Percentiles rank a stretch among this genome's conserved stretches.
phyloP scores from a whole-genome alignment of 2,888 invertebrate species.

The Latheticus oryzae region DNA sequence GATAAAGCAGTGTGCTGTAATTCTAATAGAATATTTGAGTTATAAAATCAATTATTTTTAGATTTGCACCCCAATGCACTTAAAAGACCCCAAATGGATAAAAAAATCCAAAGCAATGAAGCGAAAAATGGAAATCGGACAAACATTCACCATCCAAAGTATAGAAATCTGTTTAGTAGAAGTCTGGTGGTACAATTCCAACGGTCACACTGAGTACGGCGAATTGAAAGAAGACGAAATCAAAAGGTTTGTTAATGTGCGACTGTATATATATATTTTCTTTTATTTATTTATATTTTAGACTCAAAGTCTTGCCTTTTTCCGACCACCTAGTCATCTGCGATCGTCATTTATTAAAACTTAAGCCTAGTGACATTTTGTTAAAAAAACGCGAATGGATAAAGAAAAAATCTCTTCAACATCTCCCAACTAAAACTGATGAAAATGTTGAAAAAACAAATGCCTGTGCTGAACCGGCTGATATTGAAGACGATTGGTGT shows the following conservation, averaged over 20 bases:
- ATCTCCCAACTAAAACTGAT: constrained; percentile 55
- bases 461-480: constrained; percentile 40
- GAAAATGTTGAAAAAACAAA: constrained; percentile 48
- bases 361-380: constrained; percentile 80
- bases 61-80: constrained; percentile 68
- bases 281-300: too few relatives aligned
- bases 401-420: constrained; percentile 67
- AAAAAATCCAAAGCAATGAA: constrained; percentile 81
- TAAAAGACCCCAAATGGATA: constrained; percentile 86
- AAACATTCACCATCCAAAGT: constrained; percentile 81
- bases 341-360: constrained; percentile 86
- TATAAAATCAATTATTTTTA: constrained; percentile 50
- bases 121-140: constrained; percentile 58
- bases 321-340: constrained; percentile 87
- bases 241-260: constrained; percentile 66
- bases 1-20: too few relatives aligned
- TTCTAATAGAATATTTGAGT: background rate
- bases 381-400: constrained; percentile 84
- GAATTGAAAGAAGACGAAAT: constrained; percentile 82
- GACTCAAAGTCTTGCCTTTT: constrained; percentile 76
- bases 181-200: constrained; percentile 82
- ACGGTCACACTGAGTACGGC: constrained; percentile 74
- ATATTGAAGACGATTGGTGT: constrained; percentile 63
- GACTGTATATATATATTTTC: too few relatives aligned
- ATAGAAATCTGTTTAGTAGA: constrained; percentile 84